Percentiles rank a stretch among this genome's conserved stretches.
These are phyloP conservation scores for Bugulina stolonifera DNA, from an alignment of 2,888 invertebrate genomes.

Conservation along the genomic window DNA sequence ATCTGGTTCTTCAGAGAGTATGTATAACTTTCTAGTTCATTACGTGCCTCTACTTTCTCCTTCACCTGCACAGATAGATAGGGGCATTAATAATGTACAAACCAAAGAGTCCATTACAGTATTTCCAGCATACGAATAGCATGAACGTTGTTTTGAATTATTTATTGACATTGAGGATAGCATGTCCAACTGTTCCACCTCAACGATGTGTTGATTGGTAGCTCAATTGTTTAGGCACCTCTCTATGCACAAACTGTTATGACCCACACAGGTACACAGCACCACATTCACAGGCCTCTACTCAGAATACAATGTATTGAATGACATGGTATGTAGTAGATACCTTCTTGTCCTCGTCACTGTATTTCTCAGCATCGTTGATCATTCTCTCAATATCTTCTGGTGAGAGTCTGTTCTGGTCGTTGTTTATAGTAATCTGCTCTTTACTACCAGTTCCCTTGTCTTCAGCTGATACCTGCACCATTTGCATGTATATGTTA, in stretches of 20 bases:
- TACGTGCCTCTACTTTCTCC: constrained; percentile 85
- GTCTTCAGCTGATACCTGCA: constrained; percentile 80
- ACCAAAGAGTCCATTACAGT: not conserved
- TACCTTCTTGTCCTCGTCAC: constrained; percentile 94
- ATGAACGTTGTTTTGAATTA: no score
- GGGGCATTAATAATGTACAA: not conserved
- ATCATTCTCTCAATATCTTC: constrained; percentile 99
- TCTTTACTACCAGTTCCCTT: constrained; percentile 98
- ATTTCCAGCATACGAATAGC: no score
- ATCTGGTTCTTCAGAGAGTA: constrained; percentile 97
- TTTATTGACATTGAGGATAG: no score
- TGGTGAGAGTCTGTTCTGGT: constrained; percentile 90
- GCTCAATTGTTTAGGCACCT: no score
- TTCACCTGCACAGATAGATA: constrained; percentile 35
- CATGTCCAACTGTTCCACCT: no score
- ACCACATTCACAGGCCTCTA: not conserved
- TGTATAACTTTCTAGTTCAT: constrained; percentile 87
- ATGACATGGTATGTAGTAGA: constrained; percentile 51
- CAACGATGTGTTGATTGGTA: no score
- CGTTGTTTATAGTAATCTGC: constrained; percentile 97
- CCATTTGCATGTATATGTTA: no score
- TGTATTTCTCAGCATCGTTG: constrained; percentile 96
- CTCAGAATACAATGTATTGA: not conserved
- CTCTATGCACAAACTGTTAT: not conserved
- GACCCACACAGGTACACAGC: not conserved